Base-by-base conservation (phyloP, 2,113 vertebrate genomes). In the Lophura nycthemera region DNA sequence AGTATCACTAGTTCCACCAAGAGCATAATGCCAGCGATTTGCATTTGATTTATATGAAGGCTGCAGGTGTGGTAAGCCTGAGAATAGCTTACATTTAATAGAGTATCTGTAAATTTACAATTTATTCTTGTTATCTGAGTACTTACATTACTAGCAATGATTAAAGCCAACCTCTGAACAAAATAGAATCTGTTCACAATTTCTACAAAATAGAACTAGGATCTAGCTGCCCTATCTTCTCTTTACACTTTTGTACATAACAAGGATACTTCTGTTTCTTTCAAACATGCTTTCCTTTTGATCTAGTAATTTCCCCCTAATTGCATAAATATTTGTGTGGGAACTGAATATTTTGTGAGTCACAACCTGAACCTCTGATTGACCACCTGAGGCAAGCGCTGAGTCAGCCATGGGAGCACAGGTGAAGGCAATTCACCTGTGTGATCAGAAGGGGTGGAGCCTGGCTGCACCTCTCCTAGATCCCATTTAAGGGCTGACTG, bases 241-340 rank as follows among this genome's bases (percentile, higher is more conserved):
- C 34, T 89, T 90, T 63, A n/a, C 34, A 84, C 69, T 88, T 93
- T 74, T 71, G 32, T 4, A 61, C 17, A 24, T 36, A 83, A 63
- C 24, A 71, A 84, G 20, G 36, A 18, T 80, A 63, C 32, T 60
- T 95, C 45, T 86, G 30, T 84, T 74, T 93, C 52, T 83, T 76
- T 84, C 80, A 65, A 42, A 88, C 72, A 88, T 91, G 6, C 27
- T 72, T 90, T 52, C 17, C 50, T 34, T 94, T 95, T 93, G 84
- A 94, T 96, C 22, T 67, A 88, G 57, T 59, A 57, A 94, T 87
- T 87, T 93, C 22, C 32, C 40, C 82, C 47, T 64, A 61, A 63
- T 71, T 88, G 90, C 54, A 92, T 4, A 29, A 54, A 22, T 48
- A 45, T 45, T 45, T 45, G 43, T 45, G 18, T 45, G 43, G 43